Evolutionary conservation across 2,113 vertebrate species (phyloP), one percentile per base, ranked within the genome.

Genomic region (Upupa epops): DNA sequence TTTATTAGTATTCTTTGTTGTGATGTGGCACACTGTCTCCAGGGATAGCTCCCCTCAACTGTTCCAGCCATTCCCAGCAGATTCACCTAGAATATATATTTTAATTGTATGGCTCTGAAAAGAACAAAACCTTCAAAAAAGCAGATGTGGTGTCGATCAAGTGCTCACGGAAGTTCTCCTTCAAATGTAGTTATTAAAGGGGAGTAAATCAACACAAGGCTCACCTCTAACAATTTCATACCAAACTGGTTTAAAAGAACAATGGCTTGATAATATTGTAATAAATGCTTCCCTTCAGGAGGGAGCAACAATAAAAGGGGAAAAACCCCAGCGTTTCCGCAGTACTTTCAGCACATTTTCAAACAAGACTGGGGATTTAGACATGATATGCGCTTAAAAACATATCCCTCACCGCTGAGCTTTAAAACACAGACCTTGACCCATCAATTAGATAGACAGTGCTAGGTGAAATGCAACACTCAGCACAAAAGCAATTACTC

Each of bases 1-100:
- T 95, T 90, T 96, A 92, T 93, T 95, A 96, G 76, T 76, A 95
- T 93, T 94, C 86, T 86, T 46, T 79, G 80, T 66, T 93, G 61
- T 84, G 81, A 83, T 83, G 85, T 77, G 90, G 75, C 79, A 89
- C 22, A 72, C 70, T 55, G 69, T 89, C 92, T 92, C 86, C 40
- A 79, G 90, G 77, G 81, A 95, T 68, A 81, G 69, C 76, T 72
- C 88, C 81, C 14, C 5, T 92, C 86, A 75, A 90, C 80, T 79
- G 59, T 63, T 70, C 92, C 69, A 66, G 46, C 42, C 64, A 75
- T 75, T 70, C 86, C 88, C 66, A 89, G 86, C 46, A 96, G 76
- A 88, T 28, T 82, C 61, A 78, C 80, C 51, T 48, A 63, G 83
- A 93, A 88, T 76, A 94, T 48, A 24, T 76, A 79, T 82, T 96